A percentile compares a stretch with the other conserved stretches of the same genome.
Conservation (phyloP, 2,888 invertebrate species). For the Willowsia nigromaculata region DNA sequence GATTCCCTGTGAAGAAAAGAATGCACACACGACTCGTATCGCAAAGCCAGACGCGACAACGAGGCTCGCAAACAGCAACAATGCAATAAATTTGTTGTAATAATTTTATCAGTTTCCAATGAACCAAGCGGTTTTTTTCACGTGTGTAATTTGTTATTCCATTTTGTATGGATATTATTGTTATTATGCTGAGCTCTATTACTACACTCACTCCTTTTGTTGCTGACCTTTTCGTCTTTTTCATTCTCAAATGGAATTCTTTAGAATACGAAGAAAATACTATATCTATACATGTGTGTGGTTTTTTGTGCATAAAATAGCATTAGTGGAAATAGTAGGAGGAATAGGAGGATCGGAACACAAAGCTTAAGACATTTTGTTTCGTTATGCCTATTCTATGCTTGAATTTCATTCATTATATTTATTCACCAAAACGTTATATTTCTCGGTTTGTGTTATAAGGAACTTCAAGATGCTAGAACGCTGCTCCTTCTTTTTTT, state of each 20-base stretch:
- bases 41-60: not conserved
- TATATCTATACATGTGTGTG: not conserved
- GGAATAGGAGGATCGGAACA: not conserved
- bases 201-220: not conserved
- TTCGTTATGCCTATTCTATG: slow-evolving; percentile 40
- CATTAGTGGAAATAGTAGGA: not conserved
- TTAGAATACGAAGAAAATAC: not conserved
- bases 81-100: not conserved
- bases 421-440: slow-evolving; percentile 7
- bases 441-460: not conserved
- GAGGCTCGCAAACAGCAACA: not conserved
- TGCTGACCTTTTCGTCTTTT: slow-evolving; percentile 10
- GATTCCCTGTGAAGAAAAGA: slow-evolving; percentile 5
- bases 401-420: slow-evolving; percentile 52
- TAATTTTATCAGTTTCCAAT: slow-evolving; percentile 48
- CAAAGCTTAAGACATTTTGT: slow-evolving; percentile 8
- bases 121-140: slow-evolving; percentile 39
- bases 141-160: slow-evolving; percentile 43
- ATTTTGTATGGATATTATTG: slow-evolving; percentile 34
- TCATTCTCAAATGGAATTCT: slow-evolving; percentile 43
- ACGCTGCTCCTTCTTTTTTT: not conserved
- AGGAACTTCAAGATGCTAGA: not conserved
- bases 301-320: slow-evolving; percentile 2
- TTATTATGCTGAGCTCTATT: not conserved
- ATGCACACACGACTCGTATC: slow-evolving; percentile 5